Percentiles rank a stretch among this genome's conserved stretches.
phyloP scores from a whole-genome alignment of 2,888 invertebrate species.

The Drosophila conformis region DNA sequence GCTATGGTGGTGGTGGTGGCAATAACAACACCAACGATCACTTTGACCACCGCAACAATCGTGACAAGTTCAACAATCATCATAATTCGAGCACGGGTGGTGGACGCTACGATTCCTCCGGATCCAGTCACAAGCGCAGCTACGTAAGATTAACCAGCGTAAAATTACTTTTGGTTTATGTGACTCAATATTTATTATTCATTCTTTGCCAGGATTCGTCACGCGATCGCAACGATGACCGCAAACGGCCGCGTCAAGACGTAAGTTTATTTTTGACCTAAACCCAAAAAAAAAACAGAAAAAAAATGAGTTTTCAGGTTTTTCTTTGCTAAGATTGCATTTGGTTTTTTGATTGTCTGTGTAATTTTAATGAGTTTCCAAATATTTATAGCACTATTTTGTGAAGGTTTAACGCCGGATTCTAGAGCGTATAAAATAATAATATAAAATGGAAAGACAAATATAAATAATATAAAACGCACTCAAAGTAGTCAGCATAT shows the following conservation, averaged over 20 bases:
- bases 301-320: conserved; percentile 45
- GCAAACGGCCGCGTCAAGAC: conserved; percentile 84
- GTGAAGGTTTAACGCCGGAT: conserved; percentile 74
- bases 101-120: conserved; percentile 78
- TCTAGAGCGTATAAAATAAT: conserved; percentile 49
- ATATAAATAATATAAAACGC: conserved; percentile 35
- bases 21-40: conserved; percentile 54
- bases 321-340: conserved; percentile 20
- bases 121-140: conserved; percentile 80
- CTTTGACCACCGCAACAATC: conserved; percentile 72
- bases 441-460: conserved; percentile 47
- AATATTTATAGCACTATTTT: conserved; percentile 75
- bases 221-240: conserved; percentile 83
- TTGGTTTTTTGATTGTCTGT: conserved; percentile 45
- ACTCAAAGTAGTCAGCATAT: conserved; percentile 64
- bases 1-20: conserved; percentile 66
- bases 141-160: conserved; percentile 73
- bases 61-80: conserved; percentile 70
- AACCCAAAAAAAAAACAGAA: conserved; percentile 8
- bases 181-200: conserved; percentile 6
- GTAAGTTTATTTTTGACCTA: conserved; percentile 76
- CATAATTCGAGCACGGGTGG: conserved; percentile 69
- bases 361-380: conserved; percentile 77
- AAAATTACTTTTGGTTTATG: background rate
- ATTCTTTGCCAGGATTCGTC: conserved; percentile 75